Evolutionary conservation across 2,888 invertebrate genomes (phyloP), one percentile per base, ranked within the genome.

Genomic region (Ctena decussata): DNA sequence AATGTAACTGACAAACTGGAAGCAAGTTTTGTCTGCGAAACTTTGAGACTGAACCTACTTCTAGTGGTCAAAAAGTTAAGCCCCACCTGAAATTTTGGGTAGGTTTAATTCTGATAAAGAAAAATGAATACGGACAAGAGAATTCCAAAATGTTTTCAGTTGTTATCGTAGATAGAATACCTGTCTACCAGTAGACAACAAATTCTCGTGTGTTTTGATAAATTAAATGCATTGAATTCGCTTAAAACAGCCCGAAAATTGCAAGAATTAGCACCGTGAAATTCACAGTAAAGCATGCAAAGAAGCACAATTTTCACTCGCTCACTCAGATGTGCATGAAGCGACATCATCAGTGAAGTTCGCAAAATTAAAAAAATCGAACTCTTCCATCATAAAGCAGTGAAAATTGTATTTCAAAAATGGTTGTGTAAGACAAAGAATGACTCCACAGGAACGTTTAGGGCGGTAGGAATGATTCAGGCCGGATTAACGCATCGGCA

Each of bases 31-130:
- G n/a, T n/a, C n/a, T n/a, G n/a, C n/a, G n/a, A n/a, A n/a, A n/a
- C n/a, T n/a, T n/a, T n/a, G n/a, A n/a, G n/a, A n/a, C n/a, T n/a
- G n/a, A n/a, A n/a, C n/a, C n/a, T n/a, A n/a, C n/a, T n/a, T n/a
- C n/a, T n/a, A n/a, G n/a, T n/a, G n/a, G n/a, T n/a, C n/a, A 60
- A 60, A 30, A 60, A 60, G 60, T 60, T 60, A 60, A 60, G 60
- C 30, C 60, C 60, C 27, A 60, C 18, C 60, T 8, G 30, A 3
- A 60, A 60, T 30, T 30, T 60, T 24, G 27, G 60, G 32, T 60
- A 60, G 27, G 8, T 30, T 30, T 12, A 60, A 30, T 27, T 60
- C 3, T 18, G 27, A 18, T 30, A 30, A 18, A 60, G 18, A 60
- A 24, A 27, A 3, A 30, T 30, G 18, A 24, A 5, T n/a, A 12